phyloP scores from a whole-genome alignment of 2,888 invertebrate genomes.

The Dioctria rufipes region DNA sequence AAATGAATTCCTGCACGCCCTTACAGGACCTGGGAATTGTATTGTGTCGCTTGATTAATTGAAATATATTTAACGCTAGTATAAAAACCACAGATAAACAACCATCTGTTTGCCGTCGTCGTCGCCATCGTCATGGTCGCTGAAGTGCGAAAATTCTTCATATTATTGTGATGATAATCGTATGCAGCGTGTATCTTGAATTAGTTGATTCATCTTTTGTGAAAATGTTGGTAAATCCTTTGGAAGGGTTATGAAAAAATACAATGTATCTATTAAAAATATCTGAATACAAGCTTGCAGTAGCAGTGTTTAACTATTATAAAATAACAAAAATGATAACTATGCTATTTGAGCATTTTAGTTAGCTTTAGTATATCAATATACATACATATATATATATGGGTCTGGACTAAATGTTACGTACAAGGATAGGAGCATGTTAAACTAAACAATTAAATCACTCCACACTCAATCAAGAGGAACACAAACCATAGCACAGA shows the following conservation, averaged over 20 bases:
- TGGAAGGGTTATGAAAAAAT: slow-evolving; percentile 51
- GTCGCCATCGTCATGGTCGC: background rate
- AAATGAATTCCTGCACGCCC: background rate
- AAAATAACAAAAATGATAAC: too few species aligned
- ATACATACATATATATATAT: too few species aligned
- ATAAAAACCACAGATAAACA: background rate
- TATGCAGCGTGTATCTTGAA: slow-evolving; percentile 70
- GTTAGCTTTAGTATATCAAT: too few species aligned
- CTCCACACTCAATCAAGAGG: too few species aligned
- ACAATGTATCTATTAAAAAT: background rate
- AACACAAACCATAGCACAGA: too few species aligned
- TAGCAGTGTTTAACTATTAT: too few species aligned
- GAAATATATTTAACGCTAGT: background rate
- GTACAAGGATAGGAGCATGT: too few species aligned
- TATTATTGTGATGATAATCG: slow-evolving; percentile 66
- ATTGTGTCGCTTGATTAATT: too few species aligned
- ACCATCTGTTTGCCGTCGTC: background rate
- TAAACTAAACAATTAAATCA: too few species aligned
- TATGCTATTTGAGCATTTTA: too few species aligned
- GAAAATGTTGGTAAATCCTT: slow-evolving; percentile 72
- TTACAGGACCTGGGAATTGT: background rate
- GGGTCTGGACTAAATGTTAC: too few species aligned
- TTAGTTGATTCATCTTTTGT: slow-evolving; percentile 69
- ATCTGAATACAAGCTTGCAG: background rate
- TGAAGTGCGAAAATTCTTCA: too few species aligned